Evolutionary conservation across 2,888 invertebrate species (phyloP), one percentile per base, ranked within the genome.

Genomic region (Amphimallon solstitiale): DNA sequence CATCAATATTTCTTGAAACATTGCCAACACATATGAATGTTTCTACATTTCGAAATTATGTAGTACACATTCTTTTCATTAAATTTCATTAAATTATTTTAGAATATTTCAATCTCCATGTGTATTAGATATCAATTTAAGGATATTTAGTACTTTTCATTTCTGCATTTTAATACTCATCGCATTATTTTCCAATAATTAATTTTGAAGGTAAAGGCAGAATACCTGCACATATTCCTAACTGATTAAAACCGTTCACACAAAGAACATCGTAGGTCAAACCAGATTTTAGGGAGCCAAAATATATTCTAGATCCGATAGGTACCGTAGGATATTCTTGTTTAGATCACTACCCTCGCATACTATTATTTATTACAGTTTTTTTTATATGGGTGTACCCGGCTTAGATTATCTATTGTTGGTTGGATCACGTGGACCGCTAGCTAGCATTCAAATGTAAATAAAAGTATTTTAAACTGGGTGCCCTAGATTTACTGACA

Each of bases 391-490:
- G 61, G 48, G 67, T 43, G 40, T 56, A 56, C 56, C 72, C 66
- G 69, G 68, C 69, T 68, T 68, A 72, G 73, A 74, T 73, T 69
- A 72, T 65, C 65, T 65, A 73, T 73, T 74, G 73, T 74, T 71
- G 71, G 67, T 69, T 59, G 67, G 63, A 71, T 70, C 67, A 71
- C 71, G 69, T 68, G 74, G 70, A 70, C 72, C 70, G 74, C 72
- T 63, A 72, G 72, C 71, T 74, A 69, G 63, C 67, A 66, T 74
- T 75, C 70, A 74, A 68, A 75, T 75, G 75, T 72, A 75, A 75
- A 75, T 70, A 63, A 63, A 69, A 49, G 63, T 70, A 70, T 73
- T 74, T 73, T 66, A 72, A 73, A 72, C 63, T 71, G 65, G 73
- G 70, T 74, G 72, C 72, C 74, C 74, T 68, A 72, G 69, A 74